A percentile compares a stretch with the other conserved stretches of the same genome.
These are phyloP conservation scores for Agrilus mali DNA, from an alignment of 2,888 invertebrate genomes.

Conservation along the genomic window DNA sequence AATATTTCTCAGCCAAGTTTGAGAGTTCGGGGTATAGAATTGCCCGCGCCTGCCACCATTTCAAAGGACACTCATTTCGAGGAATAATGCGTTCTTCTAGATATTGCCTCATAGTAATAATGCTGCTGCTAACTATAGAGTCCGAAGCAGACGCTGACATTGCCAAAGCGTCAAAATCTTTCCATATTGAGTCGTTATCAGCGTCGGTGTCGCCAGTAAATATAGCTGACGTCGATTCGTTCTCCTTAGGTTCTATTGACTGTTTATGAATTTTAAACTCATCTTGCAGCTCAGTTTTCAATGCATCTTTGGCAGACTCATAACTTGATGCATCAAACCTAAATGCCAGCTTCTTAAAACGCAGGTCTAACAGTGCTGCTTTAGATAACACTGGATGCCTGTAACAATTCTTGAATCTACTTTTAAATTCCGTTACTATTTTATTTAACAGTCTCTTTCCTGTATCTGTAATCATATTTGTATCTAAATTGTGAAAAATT, in stretches of 20 bases:
- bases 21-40: constrained; percentile 6
- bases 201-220: constrained; percentile 11
- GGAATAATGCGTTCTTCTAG: constrained; percentile 3
- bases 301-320: constrained; percentile 6
- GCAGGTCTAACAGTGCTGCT: too few species aligned
- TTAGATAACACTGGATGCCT: too few species aligned
- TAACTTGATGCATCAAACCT: too few species aligned
- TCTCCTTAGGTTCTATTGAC: constrained; percentile 5
- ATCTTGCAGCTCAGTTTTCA: constrained; percentile 17
- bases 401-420: too few species aligned
- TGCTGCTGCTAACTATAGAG: constrained; percentile 2
- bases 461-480: too few species aligned
- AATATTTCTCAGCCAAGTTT: constrained; percentile 7
- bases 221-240: constrained; percentile 10
- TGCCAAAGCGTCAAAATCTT: constrained; percentile 8
- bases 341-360: too few species aligned
- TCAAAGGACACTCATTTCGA: constrained; percentile 6
- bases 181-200: constrained; percentile 11
- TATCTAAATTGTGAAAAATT: too few species aligned
- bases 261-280: constrained; percentile 12
- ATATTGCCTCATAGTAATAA: constrained; percentile 3
- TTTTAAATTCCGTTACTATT: too few species aligned
- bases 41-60: constrained; percentile 4
- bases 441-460: too few species aligned
- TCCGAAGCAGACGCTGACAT: constrained; percentile 5